These are phyloP conservation scores for Bugula neritina DNA, from an alignment of 2,888 invertebrate genomes.

Conservation along the genomic window DNA sequence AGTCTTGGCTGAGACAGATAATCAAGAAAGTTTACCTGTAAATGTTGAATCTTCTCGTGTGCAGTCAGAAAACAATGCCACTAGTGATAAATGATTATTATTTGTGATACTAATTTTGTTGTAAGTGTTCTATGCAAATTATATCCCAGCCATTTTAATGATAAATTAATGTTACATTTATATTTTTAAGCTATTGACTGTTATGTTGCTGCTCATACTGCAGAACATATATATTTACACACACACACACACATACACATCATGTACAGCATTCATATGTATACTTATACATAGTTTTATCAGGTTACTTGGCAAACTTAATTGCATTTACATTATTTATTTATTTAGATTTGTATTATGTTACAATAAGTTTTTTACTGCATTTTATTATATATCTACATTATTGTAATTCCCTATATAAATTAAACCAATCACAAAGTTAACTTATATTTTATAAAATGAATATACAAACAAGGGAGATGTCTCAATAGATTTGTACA, in stretches of 20 bases:
- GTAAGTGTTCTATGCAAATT: neutral
- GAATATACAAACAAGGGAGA: neutral
- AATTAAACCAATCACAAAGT: neutral
- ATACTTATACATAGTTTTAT: neutral
- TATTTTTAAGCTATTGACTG: neutral
- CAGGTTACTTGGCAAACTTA: neutral
- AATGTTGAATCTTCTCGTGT: neutral
- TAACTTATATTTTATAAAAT: neutral
- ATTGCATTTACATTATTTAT: neutral
- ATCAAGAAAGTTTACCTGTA: neutral
- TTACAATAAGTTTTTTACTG: neutral
- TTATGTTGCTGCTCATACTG: neutral
- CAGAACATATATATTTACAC: no score
- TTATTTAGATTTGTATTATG: neutral
- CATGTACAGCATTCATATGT: no score
- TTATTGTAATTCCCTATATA: neutral
- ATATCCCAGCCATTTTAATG: neutral
- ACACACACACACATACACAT: no score
- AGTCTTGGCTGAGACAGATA: neutral
- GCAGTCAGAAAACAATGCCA: neutral
- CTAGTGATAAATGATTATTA: neutral
- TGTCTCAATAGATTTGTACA: neutral
- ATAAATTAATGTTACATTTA: neutral
- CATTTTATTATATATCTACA: neutral
- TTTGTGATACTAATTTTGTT: neutral